Evolutionary conservation across 2,113 vertebrate species (phyloP).

Genomic region (Proterorhinus semilunaris): DNA sequence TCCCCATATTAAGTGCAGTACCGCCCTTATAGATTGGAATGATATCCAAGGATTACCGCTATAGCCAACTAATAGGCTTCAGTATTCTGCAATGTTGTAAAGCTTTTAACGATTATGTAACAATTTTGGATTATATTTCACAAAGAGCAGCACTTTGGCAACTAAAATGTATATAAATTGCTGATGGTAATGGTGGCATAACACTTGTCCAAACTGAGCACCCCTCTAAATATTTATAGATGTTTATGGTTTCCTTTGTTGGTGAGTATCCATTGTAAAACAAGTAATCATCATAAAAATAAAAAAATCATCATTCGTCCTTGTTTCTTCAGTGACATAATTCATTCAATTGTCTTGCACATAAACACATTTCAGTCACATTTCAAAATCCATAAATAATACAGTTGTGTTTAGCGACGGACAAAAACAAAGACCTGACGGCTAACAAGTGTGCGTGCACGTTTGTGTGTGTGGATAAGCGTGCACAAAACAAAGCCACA

Average conservation of each 20-base stretch:
- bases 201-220: neutral
- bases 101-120: too few species aligned
- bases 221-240: neutral
- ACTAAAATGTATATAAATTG: too few species aligned
- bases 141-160: too few species aligned
- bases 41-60: neutral
- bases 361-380: slow-evolving; percentile 13
- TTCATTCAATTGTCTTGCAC: slow-evolving; percentile 40
- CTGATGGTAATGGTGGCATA: too few species aligned
- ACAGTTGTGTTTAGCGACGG: slow-evolving; percentile 48
- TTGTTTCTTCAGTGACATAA: slow-evolving; percentile 34
- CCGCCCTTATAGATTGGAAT: neutral
- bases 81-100: too few species aligned
- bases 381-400: slow-evolving; percentile 58
- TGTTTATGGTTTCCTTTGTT: neutral
- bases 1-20: neutral
- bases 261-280: neutral
- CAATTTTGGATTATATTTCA: too few species aligned
- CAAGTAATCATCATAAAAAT: slow-evolving; percentile 16
- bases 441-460: neutral
- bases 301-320: slow-evolving; percentile 26
- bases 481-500: neutral
- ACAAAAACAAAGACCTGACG: slow-evolving; percentile 39
- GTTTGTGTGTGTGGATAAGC: neutral
- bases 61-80: too few species aligned